Conservation (phyloP, 2,888 invertebrate species). For the Heliothis peltigera region DNA sequence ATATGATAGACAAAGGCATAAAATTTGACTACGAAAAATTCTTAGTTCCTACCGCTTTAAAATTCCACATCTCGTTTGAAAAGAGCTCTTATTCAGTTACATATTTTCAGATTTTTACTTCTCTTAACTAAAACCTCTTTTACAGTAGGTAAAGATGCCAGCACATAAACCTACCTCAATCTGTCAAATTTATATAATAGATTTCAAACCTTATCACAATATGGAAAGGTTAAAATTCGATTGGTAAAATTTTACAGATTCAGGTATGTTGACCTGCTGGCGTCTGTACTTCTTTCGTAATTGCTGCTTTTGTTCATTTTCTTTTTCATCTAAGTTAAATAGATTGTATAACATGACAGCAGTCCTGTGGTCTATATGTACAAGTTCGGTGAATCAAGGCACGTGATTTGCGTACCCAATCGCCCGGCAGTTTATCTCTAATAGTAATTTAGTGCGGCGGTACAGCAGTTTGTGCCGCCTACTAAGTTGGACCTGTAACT, state of each 20-base stretch:
- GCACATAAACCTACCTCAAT: too few species aligned
- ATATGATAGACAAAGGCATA: background rate
- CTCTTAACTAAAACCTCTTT: background rate
- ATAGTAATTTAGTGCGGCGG: conserved; percentile 18
- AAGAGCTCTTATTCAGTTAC: background rate
- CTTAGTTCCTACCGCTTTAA: too few species aligned
- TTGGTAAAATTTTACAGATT: too few species aligned
- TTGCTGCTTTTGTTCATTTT: background rate
- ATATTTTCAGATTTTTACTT: background rate
- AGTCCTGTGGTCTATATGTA: background rate
- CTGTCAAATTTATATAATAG: too few species aligned
- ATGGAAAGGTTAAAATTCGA: too few species aligned
- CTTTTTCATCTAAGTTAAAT: background rate
- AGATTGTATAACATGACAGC: background rate
- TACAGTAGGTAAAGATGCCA: too few species aligned
- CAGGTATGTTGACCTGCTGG: too few species aligned
- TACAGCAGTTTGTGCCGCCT: conserved; percentile 9
- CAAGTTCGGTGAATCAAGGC: background rate
- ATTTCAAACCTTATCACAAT: too few species aligned
- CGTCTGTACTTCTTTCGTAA: too few species aligned
- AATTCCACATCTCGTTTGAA: background rate
- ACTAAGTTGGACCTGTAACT: conserved; percentile 19
- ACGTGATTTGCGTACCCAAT: conserved; percentile 17
- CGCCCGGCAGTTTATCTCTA: conserved; percentile 27
- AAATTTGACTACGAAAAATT: background rate